Conservation (phyloP, 2,888 invertebrate species). For the Leptinotarsa peninsularis region DNA sequence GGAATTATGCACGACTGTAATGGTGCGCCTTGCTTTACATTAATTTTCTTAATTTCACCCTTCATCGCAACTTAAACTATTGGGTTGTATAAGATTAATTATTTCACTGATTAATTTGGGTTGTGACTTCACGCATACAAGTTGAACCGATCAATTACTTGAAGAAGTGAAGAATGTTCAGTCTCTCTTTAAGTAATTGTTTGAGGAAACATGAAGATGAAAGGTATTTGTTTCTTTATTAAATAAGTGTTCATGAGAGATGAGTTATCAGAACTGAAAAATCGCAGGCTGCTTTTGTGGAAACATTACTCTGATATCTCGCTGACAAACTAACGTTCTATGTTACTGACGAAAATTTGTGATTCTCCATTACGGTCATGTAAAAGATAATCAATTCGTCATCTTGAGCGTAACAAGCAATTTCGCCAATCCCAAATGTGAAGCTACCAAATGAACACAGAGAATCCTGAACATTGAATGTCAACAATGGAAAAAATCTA, state of each 20-base stretch:
- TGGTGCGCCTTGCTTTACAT: slow-evolving; percentile 49
- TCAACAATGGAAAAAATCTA: too few relatives aligned
- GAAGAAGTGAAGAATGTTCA: not conserved
- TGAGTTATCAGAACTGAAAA: not conserved
- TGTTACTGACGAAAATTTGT: too few relatives aligned
- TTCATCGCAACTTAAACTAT: slow-evolving; percentile 46
- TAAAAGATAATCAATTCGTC: too few relatives aligned
- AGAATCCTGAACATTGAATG: too few relatives aligned
- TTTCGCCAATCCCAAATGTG: too few relatives aligned
- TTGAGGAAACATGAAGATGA: not conserved
- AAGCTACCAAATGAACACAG: too few relatives aligned
- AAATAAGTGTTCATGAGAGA: not conserved
- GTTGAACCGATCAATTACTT: slow-evolving; percentile 17
- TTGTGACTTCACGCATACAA: slow-evolving; percentile 6
- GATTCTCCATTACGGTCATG: too few relatives aligned
- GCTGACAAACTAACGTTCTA: too few relatives aligned
- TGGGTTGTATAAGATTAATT: slow-evolving; percentile 52
- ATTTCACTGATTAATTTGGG: slow-evolving; percentile 21
- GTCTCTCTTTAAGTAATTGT: not conserved
- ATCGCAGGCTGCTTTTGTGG: too few relatives aligned
- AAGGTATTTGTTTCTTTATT: not conserved
- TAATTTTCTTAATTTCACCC: slow-evolving; percentile 54
- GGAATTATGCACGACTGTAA: slow-evolving; percentile 47
- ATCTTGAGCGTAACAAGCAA: too few relatives aligned
- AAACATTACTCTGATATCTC: too few relatives aligned